Conservation (phyloP, 2,797 vertebrate species). For the Megalops cyprinoides region DNA sequence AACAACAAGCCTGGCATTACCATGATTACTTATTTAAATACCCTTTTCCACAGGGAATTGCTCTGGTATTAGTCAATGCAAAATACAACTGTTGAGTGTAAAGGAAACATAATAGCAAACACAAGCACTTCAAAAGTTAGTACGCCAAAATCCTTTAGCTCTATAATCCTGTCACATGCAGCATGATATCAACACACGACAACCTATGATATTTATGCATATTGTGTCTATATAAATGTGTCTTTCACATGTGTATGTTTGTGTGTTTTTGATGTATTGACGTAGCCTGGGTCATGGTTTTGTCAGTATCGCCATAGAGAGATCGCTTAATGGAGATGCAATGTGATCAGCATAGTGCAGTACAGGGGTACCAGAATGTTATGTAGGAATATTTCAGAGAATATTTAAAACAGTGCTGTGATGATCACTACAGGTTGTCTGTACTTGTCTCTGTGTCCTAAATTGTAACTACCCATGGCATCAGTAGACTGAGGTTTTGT, state of each 20-base stretch:
- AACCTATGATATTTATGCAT: not conserved
- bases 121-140: not conserved
- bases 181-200: not conserved
- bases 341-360: not conserved
- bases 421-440: not conserved
- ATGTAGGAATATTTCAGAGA: not conserved
- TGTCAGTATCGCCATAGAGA: not conserved
- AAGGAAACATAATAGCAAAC: not conserved
- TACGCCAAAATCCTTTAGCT: not conserved
- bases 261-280: not conserved
- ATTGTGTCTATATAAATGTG: not conserved
- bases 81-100: not conserved
- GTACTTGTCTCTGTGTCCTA: not conserved
- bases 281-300: not conserved
- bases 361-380: not conserved
- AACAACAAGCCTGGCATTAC: conserved; percentile 6
- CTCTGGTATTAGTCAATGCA: not conserved
- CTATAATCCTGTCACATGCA: not conserved
- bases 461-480: not conserved
- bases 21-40: conserved; percentile 1
- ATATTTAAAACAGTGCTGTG: not conserved
- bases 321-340: not conserved
- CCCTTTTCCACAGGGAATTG: conserved; percentile 9
- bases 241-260: not conserved
- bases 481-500: not conserved